Evolutionary conservation across 2,113 vertebrate genomes (phyloP), one percentile per base, ranked within the genome.

Genomic region (Xenopus laevis): DNA sequence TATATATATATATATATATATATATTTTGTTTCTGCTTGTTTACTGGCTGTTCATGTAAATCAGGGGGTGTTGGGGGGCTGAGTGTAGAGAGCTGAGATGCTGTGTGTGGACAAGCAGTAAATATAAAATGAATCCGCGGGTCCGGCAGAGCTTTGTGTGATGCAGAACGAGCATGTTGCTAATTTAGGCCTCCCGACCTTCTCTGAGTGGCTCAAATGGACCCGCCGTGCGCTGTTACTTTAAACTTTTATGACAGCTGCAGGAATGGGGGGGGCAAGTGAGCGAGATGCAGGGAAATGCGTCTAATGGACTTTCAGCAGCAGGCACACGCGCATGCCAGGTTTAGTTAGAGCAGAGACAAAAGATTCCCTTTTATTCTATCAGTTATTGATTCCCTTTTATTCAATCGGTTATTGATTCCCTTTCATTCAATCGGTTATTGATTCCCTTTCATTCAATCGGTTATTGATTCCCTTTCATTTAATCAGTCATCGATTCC

Each of bases 201-300:
- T 57, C 71, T 40, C 33, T 40, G 33, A 40, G 33, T 40, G 33
- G 33, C 17, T 65, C 23, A 53, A 33, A 72, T 55, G 60, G 59
- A 72, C 13, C 71, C 1, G 60, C 59, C 59, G 27, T 30, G 71
- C 70, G 21, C 59, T 71, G 58, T 71, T 50, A 58, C 70, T 71
- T 62, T 71, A 71, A 61, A 71, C 57, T 61, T 71, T 72, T 63
- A 61, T 72, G 71, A 72, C n/a, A 40, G 60, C 71, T 10, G 59
- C 9, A 17, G 59, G 16, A 46, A 12, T 59, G 70, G n/a, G n/a
- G 68, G 17, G 68, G 6, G 47, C 6, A 50, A 50, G 47, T 50
- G 47, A 50, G 47, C 47, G 4, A 55, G 20, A 16, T 44, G 55
- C 64, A 74, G 17, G 23, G 52, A 66, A 58, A 73, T 65, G 33